Evolutionary conservation across 2,113 vertebrate genomes (phyloP), one percentile per base, ranked within the genome.

Genomic region (Ceratotherium simum): DNA sequence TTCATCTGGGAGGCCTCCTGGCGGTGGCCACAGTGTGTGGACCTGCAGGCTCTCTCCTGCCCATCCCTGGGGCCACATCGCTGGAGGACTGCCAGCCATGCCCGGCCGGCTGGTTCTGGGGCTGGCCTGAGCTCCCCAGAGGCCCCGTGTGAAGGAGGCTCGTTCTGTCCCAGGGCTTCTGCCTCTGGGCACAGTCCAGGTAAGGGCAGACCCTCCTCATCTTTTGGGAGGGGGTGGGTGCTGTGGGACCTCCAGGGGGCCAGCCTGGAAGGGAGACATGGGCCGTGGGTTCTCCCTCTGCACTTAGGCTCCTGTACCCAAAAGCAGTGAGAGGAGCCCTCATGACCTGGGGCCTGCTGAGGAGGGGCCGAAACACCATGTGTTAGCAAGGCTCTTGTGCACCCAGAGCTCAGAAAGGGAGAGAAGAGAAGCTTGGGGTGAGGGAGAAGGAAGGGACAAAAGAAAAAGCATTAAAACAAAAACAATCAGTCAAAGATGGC

Each of bases 141-240:
- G 69, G 98, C 98, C 6, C 73, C 95, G 23, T 99, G 99, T 96
- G 98, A 98, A 92, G 98, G 98, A 7, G 99, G 99, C 14, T 99
- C 99, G 99, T 99, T 99, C 96, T 99, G 99, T 97, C 99, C 99
- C 0, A 64, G 48, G 51, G 99, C 99, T 31, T 99, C 99, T 42
- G 76, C 87, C 18, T 99, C 99, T 96, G 99, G 98, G 70, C 99
- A 98, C 95, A 98, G 98, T 92, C 92, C 99, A 99, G 99, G 99
- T 99, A 98, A 96, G 97, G 46, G 6, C 3, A 10, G 20, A 2
- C 39, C 3, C 0, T 39, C 46, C 76, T 72, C 33, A 18, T n/a
- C 5, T 36, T 62, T 6, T 12, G n/a, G 31, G 54, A 31, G 89
- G 8, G 36, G 51, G 1, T 17, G 36, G 17, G 18, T 54, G 12